phyloP scores from a whole-genome alignment of 2,888 invertebrate species.

The Holacanthella duospinosa region DNA sequence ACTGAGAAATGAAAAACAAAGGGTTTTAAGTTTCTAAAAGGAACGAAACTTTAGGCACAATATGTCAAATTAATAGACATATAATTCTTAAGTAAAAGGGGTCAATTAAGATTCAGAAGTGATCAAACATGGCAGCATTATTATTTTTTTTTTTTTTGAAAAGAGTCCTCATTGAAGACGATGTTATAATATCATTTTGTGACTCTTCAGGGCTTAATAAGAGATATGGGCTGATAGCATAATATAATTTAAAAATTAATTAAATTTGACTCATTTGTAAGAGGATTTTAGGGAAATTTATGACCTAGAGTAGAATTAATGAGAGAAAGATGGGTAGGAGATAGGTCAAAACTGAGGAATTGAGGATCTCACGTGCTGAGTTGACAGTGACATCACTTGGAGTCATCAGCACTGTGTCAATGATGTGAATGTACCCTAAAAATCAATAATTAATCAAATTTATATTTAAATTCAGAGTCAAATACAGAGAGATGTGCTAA shows the following conservation, averaged over 20 bases:
- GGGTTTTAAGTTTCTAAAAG: too few relatives aligned
- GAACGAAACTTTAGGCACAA: background rate
- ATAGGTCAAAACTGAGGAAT: background rate
- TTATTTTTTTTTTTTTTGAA: too few relatives aligned
- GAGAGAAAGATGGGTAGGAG: background rate
- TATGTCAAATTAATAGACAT: background rate
- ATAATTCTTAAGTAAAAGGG: background rate
- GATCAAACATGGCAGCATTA: background rate
- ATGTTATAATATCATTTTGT: background rate
- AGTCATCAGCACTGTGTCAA: conserved; percentile 56
- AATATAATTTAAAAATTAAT: too few relatives aligned
- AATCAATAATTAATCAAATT: too few relatives aligned
- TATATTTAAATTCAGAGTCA: too few relatives aligned
- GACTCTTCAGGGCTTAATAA: background rate
- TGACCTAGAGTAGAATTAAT: background rate
- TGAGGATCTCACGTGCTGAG: conserved; percentile 37
- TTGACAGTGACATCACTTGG: conserved; percentile 71
- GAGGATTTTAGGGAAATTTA: background rate
- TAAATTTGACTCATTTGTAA: background rate
- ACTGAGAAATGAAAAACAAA: too few relatives aligned
- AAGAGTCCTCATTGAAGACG: background rate
- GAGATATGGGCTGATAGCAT: background rate
- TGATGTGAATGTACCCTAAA: background rate
- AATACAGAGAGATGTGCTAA: too few relatives aligned
- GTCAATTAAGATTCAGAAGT: background rate